Conservation (phyloP, 2,888 invertebrate genomes). For the Eucriotettix oculatus region DNA sequence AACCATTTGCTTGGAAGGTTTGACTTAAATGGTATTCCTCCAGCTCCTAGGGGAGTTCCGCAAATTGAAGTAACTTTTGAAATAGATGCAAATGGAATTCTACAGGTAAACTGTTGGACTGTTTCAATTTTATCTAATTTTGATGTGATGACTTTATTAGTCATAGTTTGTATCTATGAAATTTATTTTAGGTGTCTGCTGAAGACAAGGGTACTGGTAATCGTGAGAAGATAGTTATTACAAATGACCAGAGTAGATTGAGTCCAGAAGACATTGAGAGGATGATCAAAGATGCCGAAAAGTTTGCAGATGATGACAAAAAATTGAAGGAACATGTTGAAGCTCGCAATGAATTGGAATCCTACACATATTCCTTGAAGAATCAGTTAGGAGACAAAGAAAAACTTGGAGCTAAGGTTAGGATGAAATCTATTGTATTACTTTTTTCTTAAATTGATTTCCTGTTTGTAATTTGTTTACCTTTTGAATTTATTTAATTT, state of each 20-base stretch:
- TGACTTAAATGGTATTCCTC: not conserved
- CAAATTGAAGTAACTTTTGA: not conserved
- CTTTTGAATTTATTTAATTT: not conserved
- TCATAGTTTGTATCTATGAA: too few relatives aligned
- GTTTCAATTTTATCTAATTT: too few relatives aligned
- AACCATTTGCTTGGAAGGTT: not conserved
- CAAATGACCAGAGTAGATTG: conserved; percentile 91
- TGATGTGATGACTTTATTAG: too few relatives aligned
- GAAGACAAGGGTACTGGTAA: conserved; percentile 99
- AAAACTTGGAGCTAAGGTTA: conserved; percentile 74
- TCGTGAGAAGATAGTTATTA: conserved; percentile 96
- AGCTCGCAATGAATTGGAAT: conserved; percentile 90
- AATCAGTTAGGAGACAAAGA: conserved; percentile 94
- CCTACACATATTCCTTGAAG: conserved; percentile 92
- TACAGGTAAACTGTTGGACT: not conserved
- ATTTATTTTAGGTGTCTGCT: conserved; percentile 53
- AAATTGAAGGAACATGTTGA: conserved; percentile 90
- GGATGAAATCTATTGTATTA: conserved; percentile 15
- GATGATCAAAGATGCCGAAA: conserved; percentile 98
- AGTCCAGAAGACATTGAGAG: conserved; percentile 96
- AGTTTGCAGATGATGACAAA: conserved; percentile 97
- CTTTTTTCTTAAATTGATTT: not conserved
- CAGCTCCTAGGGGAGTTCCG: not conserved
- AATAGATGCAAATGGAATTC: not conserved
- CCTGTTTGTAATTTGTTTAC: not conserved